Base-by-base conservation (phyloP, 2,113 vertebrate species). In the Nerophis lumbriciformis region DNA sequence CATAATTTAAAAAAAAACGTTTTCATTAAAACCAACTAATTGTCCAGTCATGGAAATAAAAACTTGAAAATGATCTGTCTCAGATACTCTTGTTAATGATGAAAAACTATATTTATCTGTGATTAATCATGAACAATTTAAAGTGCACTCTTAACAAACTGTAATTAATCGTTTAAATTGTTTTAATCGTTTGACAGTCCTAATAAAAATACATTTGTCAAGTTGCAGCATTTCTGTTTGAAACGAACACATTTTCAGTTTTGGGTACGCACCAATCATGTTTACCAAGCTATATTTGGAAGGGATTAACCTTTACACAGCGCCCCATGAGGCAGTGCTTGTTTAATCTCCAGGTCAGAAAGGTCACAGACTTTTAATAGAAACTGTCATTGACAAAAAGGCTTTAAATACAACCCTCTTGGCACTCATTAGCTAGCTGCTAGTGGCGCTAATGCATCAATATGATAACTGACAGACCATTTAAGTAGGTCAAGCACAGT, bases 371-470 rank as follows among this genome's bases (percentile, higher is more conserved):
- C 53, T 66, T 19, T 65, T 9, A 59, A 59, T 1, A 48, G 15
- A 53, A 59, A 8, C 50, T 6, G 48, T 68, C 68, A 57, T 65
- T 38, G 15, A 16, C 8, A 64, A 53, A 66, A 64, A 72, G 66
- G 55, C 37, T 65, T 66, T 75, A 75, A 83, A 74, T 75, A 75
- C 81, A 74, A 68, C 56, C 39, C 76, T 78, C 74, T 75, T 55
- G 58, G 52, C 13, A 52, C 37, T 55, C 73, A 71, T 72, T 63
- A 54, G 77, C 72, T 74, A 72, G 47, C 72, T 70, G 65, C 75
- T 69, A 28, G 65, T 54, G 42, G 1, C 0, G 48, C 52, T 48
- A 61, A 67, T 56, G 53, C 37, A 56, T n/a, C 38, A 57, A 44
- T 21, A 11, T 39, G 21, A 57, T n/a, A 21, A 19, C 37, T 45